Percentiles rank a stretch among this genome's conserved stretches.
These are phyloP conservation scores for Nephrotoma appendiculata DNA, from an alignment of 2,888 invertebrate genomes.

Conservation along the genomic window DNA sequence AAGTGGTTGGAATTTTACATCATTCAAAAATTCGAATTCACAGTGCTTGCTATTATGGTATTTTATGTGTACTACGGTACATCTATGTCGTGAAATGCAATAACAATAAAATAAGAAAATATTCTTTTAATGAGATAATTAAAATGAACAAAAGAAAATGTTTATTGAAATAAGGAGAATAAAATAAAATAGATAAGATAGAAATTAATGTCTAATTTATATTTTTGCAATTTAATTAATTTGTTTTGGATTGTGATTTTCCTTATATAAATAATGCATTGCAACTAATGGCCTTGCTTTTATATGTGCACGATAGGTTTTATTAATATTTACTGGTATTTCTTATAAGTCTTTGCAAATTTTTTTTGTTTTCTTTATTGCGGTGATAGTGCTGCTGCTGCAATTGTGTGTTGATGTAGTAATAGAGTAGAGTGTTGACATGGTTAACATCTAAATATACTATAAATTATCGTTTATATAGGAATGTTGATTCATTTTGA, in stretches of 20 bases:
- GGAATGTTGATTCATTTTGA: neutral
- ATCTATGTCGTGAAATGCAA: neutral
- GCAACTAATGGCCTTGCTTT: neutral
- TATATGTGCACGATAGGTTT: neutral
- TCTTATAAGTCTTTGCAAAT: neutral
- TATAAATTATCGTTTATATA: neutral
- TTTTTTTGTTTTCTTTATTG: neutral
- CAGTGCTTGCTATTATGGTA: too few species aligned
- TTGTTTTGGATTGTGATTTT: neutral
- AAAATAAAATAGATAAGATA: neutral
- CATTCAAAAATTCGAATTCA: too few species aligned
- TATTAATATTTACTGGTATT: neutral
- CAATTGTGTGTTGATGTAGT: neutral
- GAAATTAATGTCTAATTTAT: neutral
- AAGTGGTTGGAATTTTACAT: too few species aligned
- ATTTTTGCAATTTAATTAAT: neutral
- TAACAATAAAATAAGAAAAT: neutral
- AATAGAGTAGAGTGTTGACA: neutral
- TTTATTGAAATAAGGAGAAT: neutral
- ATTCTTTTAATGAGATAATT: neutral
- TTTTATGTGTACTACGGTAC: neutral
- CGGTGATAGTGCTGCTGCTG: neutral
- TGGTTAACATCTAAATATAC: neutral
- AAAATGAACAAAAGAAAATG: neutral
- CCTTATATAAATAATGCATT: neutral